phyloP scores from a whole-genome alignment of 2,797 vertebrate species.

The Danio kyathit region DNA sequence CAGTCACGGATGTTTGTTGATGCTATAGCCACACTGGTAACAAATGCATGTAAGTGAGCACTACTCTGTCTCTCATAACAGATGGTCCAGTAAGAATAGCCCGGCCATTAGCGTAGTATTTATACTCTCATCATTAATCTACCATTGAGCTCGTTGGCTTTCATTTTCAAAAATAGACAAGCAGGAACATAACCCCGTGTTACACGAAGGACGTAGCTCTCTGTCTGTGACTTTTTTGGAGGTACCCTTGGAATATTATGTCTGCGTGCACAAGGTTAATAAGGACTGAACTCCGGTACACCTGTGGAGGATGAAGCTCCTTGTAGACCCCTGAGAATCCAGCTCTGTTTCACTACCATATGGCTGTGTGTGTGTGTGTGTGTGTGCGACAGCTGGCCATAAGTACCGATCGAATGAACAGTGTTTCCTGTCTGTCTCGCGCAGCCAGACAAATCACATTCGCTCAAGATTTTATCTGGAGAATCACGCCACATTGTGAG shows the following conservation, averaged over 20 bases:
- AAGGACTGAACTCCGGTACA: slow-evolving; percentile 37
- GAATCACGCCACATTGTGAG: slow-evolving; percentile 8
- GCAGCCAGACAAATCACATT: slow-evolving; percentile 50
- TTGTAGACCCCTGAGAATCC: slow-evolving; percentile 12
- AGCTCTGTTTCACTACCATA: slow-evolving; percentile 40
- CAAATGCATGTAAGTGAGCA: slow-evolving; percentile 45
- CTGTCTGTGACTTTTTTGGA: slow-evolving; percentile 16
- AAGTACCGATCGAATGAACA: slow-evolving; percentile 37
- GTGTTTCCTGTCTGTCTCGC: slow-evolving; percentile 39
- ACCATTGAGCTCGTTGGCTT: slow-evolving; percentile 31
- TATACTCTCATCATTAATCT: slow-evolving; percentile 56
- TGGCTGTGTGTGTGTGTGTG: slow-evolving; percentile 1
- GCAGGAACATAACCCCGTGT: slow-evolving; percentile 20
- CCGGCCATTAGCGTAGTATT: slow-evolving; percentile 51
- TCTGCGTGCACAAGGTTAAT: slow-evolving; percentile 34
- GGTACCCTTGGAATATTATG: slow-evolving; percentile 9
- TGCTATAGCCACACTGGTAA: slow-evolving; percentile 23
- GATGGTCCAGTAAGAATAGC: slow-evolving; percentile 54
- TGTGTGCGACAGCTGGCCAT: slow-evolving; percentile 34
- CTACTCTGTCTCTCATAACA: slow-evolving; percentile 34
- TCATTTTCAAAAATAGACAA: slow-evolving; percentile 45
- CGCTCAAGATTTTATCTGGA: slow-evolving; percentile 37
- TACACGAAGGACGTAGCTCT: slow-evolving; percentile 20
- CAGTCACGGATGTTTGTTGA: slow-evolving; percentile 32
- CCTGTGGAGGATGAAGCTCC: slow-evolving; percentile 33